phyloP scores from a whole-genome alignment of 2,113 vertebrate genomes.

The Zeus faber region DNA sequence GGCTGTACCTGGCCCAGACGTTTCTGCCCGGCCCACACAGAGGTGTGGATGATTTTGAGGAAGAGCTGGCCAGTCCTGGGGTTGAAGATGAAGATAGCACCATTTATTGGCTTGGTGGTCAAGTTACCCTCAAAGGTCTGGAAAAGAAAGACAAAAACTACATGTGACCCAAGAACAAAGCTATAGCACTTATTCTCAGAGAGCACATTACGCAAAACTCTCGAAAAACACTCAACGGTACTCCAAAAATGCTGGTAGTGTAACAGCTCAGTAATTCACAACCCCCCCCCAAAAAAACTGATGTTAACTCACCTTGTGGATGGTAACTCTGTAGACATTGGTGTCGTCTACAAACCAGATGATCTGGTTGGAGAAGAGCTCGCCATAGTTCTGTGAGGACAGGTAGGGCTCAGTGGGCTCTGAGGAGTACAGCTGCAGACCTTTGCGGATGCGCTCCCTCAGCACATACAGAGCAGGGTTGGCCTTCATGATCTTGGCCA shows the following conservation, averaged over 20 bases:
- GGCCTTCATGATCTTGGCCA: slow-evolving; percentile 99
- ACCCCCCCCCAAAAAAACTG: not conserved
- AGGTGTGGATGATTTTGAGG: slow-evolving; percentile 98
- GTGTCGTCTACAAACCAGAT: slow-evolving; percentile 99
- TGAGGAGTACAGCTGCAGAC: slow-evolving; percentile 95
- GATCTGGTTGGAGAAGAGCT: slow-evolving; percentile 99
- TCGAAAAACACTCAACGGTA: not conserved
- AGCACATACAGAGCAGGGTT: slow-evolving; percentile 96
- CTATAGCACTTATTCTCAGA: not conserved
- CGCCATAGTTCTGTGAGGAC: slow-evolving; percentile 98
- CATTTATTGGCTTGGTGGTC: slow-evolving; percentile 98
- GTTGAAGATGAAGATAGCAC: slow-evolving; percentile 99
- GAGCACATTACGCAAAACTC: not conserved
- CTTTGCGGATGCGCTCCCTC: slow-evolving; percentile 96
- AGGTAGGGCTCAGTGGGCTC: slow-evolving; percentile 98
- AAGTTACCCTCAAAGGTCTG: slow-evolving; percentile 99
- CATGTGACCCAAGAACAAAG: not conserved
- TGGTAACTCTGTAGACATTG: slow-evolving; percentile 97
- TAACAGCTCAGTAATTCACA: not conserved
- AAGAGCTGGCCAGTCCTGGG: slow-evolving; percentile 98
- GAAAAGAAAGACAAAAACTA: not conserved
- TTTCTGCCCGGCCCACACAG: slow-evolving; percentile 99
- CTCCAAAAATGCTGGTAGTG: not conserved
- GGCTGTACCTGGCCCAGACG: slow-evolving; percentile 90
- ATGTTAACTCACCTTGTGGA: slow-evolving; percentile 86